These are phyloP conservation scores for Hirtodrosophila duncani DNA, from an alignment of 2,888 invertebrate genomes.

Conservation along the genomic window DNA sequence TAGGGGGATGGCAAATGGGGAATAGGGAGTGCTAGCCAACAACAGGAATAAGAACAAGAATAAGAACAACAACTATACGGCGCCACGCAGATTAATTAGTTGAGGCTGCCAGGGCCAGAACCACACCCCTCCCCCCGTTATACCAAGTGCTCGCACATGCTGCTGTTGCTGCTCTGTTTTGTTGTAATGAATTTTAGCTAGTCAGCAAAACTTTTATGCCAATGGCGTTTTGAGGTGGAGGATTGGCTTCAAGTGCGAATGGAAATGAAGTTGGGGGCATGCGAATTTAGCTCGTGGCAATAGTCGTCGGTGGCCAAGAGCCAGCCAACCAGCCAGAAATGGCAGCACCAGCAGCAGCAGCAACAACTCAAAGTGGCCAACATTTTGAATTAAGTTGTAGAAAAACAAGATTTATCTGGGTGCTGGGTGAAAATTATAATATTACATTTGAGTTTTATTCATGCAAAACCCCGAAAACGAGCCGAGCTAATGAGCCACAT, in stretches of 20 bases:
- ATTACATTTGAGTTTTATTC: conserved; percentile 40
- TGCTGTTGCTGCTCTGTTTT: conserved; percentile 48
- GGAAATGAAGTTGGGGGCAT: conserved; percentile 1
- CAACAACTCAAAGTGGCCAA: conserved; percentile 26
- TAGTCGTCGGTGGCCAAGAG: conserved; percentile 12
- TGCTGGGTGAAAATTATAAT: conserved; percentile 35
- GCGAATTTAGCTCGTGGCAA: conserved; percentile 11
- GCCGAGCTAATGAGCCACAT: conserved; percentile 72
- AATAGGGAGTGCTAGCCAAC: conserved; percentile 25
- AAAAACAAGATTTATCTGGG: conserved; percentile 62
- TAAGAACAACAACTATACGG: too few relatives aligned
- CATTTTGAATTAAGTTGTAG: conserved; percentile 61
- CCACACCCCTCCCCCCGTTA: not conserved
- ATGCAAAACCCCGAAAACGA: conserved; percentile 25
- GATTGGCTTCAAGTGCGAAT: conserved; percentile 9
- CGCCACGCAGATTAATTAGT: conserved; percentile 73
- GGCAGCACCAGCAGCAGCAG: conserved; percentile 1
- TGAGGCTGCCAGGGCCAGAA: conserved; percentile 62
- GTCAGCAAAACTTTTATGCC: conserved; percentile 74
- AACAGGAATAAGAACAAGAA: too few relatives aligned
- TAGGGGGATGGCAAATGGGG: conserved; percentile 1
- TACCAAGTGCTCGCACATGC: conserved; percentile 32
- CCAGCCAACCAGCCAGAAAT: not conserved
- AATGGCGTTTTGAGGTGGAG: conserved; percentile 41
- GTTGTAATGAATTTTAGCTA: conserved; percentile 75